Conservation (phyloP, 1,140 invertebrate species). For the Batillaria attramentaria region DNA sequence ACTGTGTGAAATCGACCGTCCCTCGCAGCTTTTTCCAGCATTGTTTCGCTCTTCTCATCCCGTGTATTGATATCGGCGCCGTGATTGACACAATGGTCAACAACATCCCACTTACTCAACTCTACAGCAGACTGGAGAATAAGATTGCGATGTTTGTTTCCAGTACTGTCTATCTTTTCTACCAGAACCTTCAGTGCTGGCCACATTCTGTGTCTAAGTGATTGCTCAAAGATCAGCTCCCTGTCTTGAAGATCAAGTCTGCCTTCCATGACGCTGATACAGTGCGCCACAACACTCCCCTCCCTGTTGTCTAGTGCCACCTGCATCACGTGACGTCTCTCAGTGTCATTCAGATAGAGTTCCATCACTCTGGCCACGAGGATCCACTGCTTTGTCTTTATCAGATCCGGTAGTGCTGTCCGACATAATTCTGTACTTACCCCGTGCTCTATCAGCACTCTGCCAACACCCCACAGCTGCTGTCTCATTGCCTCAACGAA, state of each 20-base stretch:
- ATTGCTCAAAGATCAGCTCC: neutral
- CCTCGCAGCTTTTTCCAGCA: neutral
- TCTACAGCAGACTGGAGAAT: neutral
- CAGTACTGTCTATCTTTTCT: neutral
- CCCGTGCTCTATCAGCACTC: neutral
- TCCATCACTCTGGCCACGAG: conserved; percentile 18
- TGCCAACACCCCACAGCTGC: conserved; percentile 11
- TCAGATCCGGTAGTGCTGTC: neutral
- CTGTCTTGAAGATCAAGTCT: neutral
- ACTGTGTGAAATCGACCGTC: neutral
- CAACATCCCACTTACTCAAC: neutral
- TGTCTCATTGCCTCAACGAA: neutral
- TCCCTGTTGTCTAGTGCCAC: neutral
- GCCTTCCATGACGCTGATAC: neutral
- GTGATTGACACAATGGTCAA: neutral
- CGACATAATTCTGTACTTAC: neutral
- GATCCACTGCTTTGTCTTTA: conserved; percentile 11
- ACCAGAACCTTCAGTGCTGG: neutral
- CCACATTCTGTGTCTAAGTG: neutral
- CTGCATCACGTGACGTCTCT: neutral
- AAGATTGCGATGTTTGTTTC: neutral
- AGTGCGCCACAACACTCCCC: neutral
- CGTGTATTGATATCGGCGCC: neutral
- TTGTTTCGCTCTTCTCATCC: neutral
- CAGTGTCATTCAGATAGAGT: neutral